Evolutionary conservation across 2,888 invertebrate species (phyloP).

Genomic region (Orgyia antiqua): DNA sequence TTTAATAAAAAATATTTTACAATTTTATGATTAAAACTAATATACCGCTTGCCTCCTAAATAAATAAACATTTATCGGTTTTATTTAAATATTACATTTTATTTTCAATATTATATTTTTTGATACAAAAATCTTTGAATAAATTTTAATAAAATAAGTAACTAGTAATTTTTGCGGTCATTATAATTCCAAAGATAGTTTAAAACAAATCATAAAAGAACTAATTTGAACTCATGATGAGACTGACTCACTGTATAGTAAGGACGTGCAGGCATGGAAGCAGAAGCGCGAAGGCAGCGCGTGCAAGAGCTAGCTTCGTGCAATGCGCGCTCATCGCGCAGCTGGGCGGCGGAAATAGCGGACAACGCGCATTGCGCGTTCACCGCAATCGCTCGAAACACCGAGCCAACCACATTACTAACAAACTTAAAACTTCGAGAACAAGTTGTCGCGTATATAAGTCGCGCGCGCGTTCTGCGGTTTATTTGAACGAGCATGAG

Average conservation of each 20-base stretch:
- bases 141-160: too few species aligned
- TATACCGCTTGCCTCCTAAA: too few species aligned
- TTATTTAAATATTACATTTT: too few species aligned
- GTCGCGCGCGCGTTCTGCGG: conserved; percentile 41
- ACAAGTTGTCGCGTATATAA: conserved; percentile 11
- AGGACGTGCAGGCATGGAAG: conserved; percentile 40
- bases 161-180: too few species aligned
- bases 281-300: conserved; percentile 34
- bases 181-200: too few species aligned
- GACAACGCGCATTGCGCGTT: conserved; percentile 54
- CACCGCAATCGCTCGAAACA: conserved; percentile 35
- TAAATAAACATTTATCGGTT: too few species aligned
- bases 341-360: conserved; percentile 41
- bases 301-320: conserved; percentile 38
- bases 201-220: too few species aligned
- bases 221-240: too few species aligned
- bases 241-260: conserved; percentile 60
- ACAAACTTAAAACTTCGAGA: conserved; percentile 2
- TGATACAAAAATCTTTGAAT: too few species aligned
- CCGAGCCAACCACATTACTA: conserved; percentile 9
- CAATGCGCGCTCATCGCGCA: conserved; percentile 69
- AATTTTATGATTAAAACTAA: too few species aligned
- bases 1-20: too few species aligned
- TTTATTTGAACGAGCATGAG: conserved; percentile 41
- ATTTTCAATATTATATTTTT: too few species aligned